Conservation (phyloP, 1,140 invertebrate genomes). For the Ditylenchus dipsaci region DNA sequence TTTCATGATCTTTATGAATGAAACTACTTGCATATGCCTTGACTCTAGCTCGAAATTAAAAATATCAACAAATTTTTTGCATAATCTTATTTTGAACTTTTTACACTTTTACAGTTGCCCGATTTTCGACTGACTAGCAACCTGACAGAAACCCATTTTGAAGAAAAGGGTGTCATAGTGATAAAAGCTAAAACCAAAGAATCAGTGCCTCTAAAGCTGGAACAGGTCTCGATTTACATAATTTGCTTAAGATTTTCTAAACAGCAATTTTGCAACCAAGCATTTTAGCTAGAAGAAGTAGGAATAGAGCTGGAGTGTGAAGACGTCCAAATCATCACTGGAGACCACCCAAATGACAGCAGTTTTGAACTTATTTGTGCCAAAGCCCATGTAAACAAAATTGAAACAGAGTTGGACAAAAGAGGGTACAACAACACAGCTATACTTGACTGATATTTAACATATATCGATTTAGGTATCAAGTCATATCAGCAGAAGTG, state of each 20-base stretch:
- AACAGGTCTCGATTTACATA: constrained; percentile 42
- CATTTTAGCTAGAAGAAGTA: constrained; percentile 38
- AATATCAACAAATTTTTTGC: too few relatives aligned
- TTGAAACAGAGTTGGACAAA: constrained; percentile 27
- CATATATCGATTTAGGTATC: not conserved
- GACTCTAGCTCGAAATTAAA: too few relatives aligned
- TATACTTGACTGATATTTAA: too few relatives aligned
- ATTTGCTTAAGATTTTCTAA: too few relatives aligned
- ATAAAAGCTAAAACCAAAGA: constrained; percentile 25
- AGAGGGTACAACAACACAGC: not conserved
- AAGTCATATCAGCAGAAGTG: not conserved
- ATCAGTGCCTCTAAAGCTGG: constrained; percentile 27
- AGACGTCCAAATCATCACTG: constrained; percentile 40
- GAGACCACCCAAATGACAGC: not conserved
- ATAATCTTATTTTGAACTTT: too few relatives aligned
- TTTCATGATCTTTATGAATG: too few relatives aligned
- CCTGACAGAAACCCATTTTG: constrained; percentile 27
- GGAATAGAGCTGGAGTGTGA: constrained; percentile 52
- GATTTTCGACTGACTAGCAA: constrained; percentile 6
- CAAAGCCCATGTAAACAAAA: constrained; percentile 17
- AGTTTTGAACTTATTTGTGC: constrained; percentile 43
- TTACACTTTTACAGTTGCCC: constrained; percentile 27
- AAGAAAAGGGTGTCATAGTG: constrained; percentile 43
- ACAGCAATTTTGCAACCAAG: too few relatives aligned
- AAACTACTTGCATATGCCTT: too few relatives aligned